Percentiles rank a stretch among this genome's conserved stretches.
Evolutionary conservation across 2,888 invertebrate genomes (phyloP).

Genomic region (Drosophila affinis): DNA sequence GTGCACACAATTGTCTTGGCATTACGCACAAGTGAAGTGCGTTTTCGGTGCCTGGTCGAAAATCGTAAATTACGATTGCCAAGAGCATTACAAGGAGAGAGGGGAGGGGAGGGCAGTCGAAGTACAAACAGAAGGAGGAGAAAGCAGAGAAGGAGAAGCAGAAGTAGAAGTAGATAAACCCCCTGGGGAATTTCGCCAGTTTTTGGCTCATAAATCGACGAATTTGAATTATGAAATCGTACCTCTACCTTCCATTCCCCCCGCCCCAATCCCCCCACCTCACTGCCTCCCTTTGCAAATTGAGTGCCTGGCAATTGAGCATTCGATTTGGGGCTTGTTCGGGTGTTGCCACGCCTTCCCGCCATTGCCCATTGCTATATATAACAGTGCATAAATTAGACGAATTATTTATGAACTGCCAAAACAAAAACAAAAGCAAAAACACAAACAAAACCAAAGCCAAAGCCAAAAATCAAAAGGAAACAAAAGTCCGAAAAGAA

Average conservation of each 20-base stretch:
- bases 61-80: slow-evolving; percentile 71
- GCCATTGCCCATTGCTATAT: slow-evolving; percentile 37
- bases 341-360: background rate
- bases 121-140: background rate
- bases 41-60: slow-evolving; percentile 45
- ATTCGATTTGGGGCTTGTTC: slow-evolving; percentile 10
- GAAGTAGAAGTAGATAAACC: slow-evolving; percentile 13
- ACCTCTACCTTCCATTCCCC: slow-evolving; percentile 7
- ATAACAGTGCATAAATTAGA: slow-evolving; percentile 73
- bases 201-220: slow-evolving; percentile 57
- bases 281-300: slow-evolving; percentile 23
- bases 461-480: slow-evolving; percentile 12
- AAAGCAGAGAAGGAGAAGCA: background rate
- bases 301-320: slow-evolving; percentile 50
- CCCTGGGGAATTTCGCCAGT: slow-evolving; percentile 19
- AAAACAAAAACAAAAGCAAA: slow-evolving; percentile 35
- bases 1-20: slow-evolving; percentile 64
- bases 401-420: slow-evolving; percentile 68
- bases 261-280: background rate
- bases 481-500: slow-evolving; percentile 29
- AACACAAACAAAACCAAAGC: slow-evolving; percentile 12
- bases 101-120: background rate
- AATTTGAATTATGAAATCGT: slow-evolving; percentile 66
- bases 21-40: slow-evolving; percentile 48
- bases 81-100: slow-evolving; percentile 20